Evolutionary conservation across 2,797 vertebrate genomes (phyloP).

Genomic region (Gymnothorax javanicus): DNA sequence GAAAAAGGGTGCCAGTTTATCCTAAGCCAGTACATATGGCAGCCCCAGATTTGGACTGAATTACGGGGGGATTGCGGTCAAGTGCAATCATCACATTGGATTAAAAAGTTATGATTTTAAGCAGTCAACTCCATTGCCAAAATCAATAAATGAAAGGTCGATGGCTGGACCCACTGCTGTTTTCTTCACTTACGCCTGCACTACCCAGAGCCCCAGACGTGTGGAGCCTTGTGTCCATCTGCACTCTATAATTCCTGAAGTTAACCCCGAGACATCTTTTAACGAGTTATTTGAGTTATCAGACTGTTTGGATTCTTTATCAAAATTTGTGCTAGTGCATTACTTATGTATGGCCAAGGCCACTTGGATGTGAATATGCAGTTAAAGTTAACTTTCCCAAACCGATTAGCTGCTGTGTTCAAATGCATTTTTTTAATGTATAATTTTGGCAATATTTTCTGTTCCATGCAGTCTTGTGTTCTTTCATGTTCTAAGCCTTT

Average conservation of each 20-base stretch:
- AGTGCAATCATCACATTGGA: conserved; percentile 52
- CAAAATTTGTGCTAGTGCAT: not conserved
- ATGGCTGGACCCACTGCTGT: conserved; percentile 42
- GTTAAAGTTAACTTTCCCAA: not conserved
- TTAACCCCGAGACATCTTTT: conserved; percentile 11
- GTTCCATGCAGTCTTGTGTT: not conserved
- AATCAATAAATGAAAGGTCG: conserved; percentile 54
- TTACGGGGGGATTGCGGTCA: conserved; percentile 39
- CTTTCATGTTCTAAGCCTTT: not conserved
- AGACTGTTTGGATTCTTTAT: not conserved
- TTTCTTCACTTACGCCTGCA: conserved; percentile 25
- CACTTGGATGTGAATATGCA: not conserved
- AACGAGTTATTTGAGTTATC: not conserved
- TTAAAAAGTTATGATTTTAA: conserved; percentile 56
- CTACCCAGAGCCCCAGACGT: conserved; percentile 18
- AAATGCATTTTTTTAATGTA: not conserved
- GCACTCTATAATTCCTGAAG: conserved; percentile 11
- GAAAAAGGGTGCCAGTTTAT: conserved; percentile 36
- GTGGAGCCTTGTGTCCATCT: not conserved
- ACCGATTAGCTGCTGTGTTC: not conserved
- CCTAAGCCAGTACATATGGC: conserved; percentile 50
- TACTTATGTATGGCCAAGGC: not conserved
- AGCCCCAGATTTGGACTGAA: conserved; percentile 44
- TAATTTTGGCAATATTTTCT: not conserved
- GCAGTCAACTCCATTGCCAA: conserved; percentile 47